Evolutionary conservation across 1,140 invertebrate species (phyloP), one percentile per base, ranked within the genome.

Genomic region (Caenorhabditis latens): DNA sequence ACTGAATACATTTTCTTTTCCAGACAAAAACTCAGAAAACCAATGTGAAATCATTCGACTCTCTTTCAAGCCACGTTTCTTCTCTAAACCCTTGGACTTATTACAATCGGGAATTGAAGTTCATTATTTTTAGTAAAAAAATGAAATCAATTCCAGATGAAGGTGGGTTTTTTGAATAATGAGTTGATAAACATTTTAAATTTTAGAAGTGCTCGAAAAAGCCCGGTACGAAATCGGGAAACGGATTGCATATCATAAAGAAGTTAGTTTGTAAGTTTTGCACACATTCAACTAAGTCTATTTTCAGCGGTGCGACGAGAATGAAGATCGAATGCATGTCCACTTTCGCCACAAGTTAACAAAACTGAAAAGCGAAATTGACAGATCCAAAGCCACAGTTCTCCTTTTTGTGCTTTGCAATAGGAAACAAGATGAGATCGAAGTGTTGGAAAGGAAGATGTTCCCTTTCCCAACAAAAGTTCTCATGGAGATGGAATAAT

Each of bases 231-330:
- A 63, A 63, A 63, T 63, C 11, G 61, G 61, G 4, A 63, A 40
- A 63, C 61, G 61, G 4, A 63, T 63, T 4, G 61, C 61, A 32
- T 63, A 63, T 32, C 61, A 63, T 63, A 63, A 63, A 63, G 61
- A 63, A 1, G 61, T 63, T 3, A 63, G n/a, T 32, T 21, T 63
- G 21, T 4, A 40, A 4, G 1, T 32, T 32, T 21, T 32, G 19
- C 13, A 32, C 6, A 24, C 14, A 32, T 13, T 32, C 9, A 3
- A 14, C 11, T 14, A 32, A 40, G 40, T 32, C 13, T 24, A 63
- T 11, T 24, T 63, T 63, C 61, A 63, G 61, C 40, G 24, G 40
- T 8, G 61, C 24, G 61, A 63, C 8, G 32, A 63, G 11, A 63
- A 63, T 24, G 61, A 63, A 24, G 32, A 63, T 4, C 61, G 61